A percentile compares a stretch with the other conserved stretches of the same genome.
phyloP scores from a whole-genome alignment of 1,140 invertebrate species.

The Megalopta genalis region DNA sequence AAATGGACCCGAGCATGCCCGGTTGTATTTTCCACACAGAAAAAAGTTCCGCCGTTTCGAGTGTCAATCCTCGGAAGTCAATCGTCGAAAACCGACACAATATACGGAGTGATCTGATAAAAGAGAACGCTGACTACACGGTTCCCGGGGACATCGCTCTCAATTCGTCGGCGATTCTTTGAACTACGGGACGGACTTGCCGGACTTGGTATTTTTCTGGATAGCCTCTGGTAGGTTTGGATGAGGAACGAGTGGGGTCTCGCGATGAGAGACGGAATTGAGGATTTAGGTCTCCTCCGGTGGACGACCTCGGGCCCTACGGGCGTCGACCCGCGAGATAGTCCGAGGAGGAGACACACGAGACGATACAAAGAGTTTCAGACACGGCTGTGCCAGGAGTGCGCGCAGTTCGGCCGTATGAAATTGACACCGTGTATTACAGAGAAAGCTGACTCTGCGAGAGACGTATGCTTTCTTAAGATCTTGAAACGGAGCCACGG shows the following conservation, averaged over 20 bases:
- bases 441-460: slow-evolving; percentile 54
- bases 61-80: too few relatives aligned
- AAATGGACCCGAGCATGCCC: too few relatives aligned
- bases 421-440: slow-evolving; percentile 60
- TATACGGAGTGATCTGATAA: too few relatives aligned
- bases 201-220: too few relatives aligned
- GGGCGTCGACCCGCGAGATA: slow-evolving; percentile 55
- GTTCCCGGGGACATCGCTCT: too few relatives aligned
- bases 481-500: slow-evolving; percentile 39
- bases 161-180: too few relatives aligned
- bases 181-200: too few relatives aligned
- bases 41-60: too few relatives aligned
- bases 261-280: background rate
- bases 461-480: slow-evolving; percentile 49
- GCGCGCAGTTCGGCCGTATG: slow-evolving; percentile 42
- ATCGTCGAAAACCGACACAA: too few relatives aligned
- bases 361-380: slow-evolving; percentile 48
- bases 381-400: slow-evolving; percentile 5
- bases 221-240: too few relatives aligned
- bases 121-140: too few relatives aligned
- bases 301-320: slow-evolving; percentile 28
- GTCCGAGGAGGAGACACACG: slow-evolving; percentile 36
- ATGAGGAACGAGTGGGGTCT: background rate
- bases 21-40: too few relatives aligned
- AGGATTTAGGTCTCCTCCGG: slow-evolving; percentile 28